Base-by-base conservation (phyloP, 2,113 vertebrate species). In the Microcebus griseorufus region DNA sequence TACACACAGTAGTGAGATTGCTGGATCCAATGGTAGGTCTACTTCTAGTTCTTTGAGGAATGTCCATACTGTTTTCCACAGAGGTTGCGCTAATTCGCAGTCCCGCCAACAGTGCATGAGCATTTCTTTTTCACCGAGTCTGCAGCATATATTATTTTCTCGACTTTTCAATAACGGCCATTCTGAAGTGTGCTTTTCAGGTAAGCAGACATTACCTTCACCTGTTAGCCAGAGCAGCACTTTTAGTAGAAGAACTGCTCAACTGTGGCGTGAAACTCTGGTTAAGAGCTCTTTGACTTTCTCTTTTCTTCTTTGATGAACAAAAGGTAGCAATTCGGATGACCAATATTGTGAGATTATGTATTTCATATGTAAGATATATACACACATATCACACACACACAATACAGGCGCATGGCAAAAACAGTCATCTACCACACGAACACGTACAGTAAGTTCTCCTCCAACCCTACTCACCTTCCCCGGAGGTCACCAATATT, bases 341-440 rank as follows among this genome's bases (percentile, higher is more conserved):
- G 25, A 13, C 55, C 27, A 11, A 0, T 9, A 11, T 34, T 6
- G 1, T 27, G 6, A 3, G 48, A 27, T 39, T 7, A 18, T 5
- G 13, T 4, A 18, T 13, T 17, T n/a, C 34, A n/a, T 18, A 34
- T 37, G 20, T 32, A 17, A 70, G 29, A 23, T 16, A 64, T 9
- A 32, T 2, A 53, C 18, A 34, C 32, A 25, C 9, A 14, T 10
- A n/a, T 62, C 34, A 39, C 16, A 18, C n/a, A 22, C 11, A 67
- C 10, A 27, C 1, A 11, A 37, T 69, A 32, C 34, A 18, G 0
- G 29, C 16, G 9, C 60, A 22, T 3, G 14, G 17, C 34, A 27
- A 62, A 65, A 70, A 62, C 1, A 16, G 37, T 17, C 76, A 23
- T 25, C 29, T n/a, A 2, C 9, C 60, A 42, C 37, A 27, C 27